Evolutionary conservation across 2,797 vertebrate genomes (phyloP), one percentile per base, ranked within the genome.

Genomic region (Argya squamiceps): DNA sequence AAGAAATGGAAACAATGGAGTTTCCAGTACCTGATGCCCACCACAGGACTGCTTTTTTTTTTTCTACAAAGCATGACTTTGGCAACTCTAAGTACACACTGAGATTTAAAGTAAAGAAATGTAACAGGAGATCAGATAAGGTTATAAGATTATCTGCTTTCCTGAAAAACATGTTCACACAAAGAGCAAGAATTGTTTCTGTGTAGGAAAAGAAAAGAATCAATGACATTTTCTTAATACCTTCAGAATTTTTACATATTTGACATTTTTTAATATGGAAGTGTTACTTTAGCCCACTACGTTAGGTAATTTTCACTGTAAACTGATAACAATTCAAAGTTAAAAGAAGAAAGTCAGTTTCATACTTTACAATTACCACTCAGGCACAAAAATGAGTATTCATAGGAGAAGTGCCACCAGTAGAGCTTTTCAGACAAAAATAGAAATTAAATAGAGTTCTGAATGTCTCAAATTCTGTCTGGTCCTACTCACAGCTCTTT

Each of bases 351-450:
- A 67, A 60, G 68, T 68, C 29, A 36, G 6, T 10, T 79, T 85
- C 32, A 39, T 37, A 34, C 3, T 79, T 79, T 52, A 12, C 12
- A 46, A 44, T 15, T 75, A 39, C 11, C 60, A 2, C n/a, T 83
- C 29, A 60, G 43, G 9, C 23, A 60, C 12, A 52, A 70, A 56
- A 60, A 65, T 5, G 4, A 87, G 3, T 12, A 44, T 84, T 89
- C 3, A 16, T 34, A 21, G 21, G 11, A 81, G 11, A 80, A 56
- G 8, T 41, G 15, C 2, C 12, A 62, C 6, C 0, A 1, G 4
- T 39, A 52, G 58, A 68, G 2, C 2, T 75, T 47, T 4, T 44
- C 30, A 50, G 21, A 44, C n/a, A n/a, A 60, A 79, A 55, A 16
- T 3, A 49, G 10, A 76, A 43, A 50, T 77, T n/a, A 64, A 65